phyloP scores from a whole-genome alignment of 2,797 vertebrate genomes.

The Rhinella marina region DNA sequence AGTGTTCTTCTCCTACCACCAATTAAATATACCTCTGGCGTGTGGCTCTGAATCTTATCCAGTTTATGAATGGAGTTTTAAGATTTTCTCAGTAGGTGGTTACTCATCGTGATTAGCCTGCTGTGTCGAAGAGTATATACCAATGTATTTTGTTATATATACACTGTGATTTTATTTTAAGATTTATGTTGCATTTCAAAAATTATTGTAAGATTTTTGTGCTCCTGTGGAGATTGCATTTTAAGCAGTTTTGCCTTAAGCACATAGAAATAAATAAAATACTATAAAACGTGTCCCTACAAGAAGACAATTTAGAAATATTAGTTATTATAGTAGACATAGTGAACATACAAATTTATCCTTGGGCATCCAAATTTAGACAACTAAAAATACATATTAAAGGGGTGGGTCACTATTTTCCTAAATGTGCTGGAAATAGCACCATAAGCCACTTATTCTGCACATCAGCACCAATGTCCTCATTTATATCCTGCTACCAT shows the following conservation, averaged over 20 bases:
- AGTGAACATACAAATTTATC: too few species aligned
- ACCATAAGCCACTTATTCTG: too few species aligned
- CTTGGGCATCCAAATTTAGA: too few species aligned
- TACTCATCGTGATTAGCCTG: slow-evolving; percentile 14
- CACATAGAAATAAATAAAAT: background rate
- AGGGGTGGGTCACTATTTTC: too few species aligned
- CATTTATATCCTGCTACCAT: too few species aligned
- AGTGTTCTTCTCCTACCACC: slow-evolving; percentile 51
- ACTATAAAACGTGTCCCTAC: background rate
- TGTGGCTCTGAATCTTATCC: slow-evolving; percentile 9
- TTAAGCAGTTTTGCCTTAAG: background rate
- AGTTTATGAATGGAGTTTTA: slow-evolving; percentile 44
- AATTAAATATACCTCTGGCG: slow-evolving; percentile 54
- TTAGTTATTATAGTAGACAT: background rate
- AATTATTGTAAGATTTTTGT: slow-evolving; percentile 11
- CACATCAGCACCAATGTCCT: too few species aligned
- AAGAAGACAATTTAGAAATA: too few species aligned
- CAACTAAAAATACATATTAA: too few species aligned
- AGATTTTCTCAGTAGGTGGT: slow-evolving; percentile 41
- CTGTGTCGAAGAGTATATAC: background rate
- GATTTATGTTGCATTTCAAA: slow-evolving; percentile 34
- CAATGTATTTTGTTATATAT: slow-evolving; percentile 22
- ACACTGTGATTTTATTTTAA: slow-evolving; percentile 16
- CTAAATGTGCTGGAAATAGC: too few species aligned
- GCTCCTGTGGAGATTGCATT: slow-evolving; percentile 4